Evolutionary conservation across 2,888 invertebrate genomes (phyloP).

Genomic region (Himalopsyche anomala): DNA sequence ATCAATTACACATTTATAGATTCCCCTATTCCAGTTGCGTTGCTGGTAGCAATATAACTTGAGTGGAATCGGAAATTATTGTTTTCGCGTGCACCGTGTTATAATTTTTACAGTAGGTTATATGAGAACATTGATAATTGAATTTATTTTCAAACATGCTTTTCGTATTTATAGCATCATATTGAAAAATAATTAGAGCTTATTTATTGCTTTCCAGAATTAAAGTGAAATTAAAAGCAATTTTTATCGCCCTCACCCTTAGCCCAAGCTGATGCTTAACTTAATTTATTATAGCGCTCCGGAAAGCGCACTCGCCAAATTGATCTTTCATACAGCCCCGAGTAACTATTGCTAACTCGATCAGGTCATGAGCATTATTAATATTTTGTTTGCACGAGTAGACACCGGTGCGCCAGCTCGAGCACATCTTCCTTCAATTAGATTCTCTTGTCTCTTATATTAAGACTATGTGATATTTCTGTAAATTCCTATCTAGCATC

Average conservation of each 20-base stretch:
- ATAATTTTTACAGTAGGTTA: too few relatives aligned
- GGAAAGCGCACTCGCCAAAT: conserved; percentile 10
- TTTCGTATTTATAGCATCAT: too few relatives aligned
- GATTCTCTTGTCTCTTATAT: conserved; percentile 4
- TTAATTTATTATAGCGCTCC: background rate
- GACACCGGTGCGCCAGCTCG: conserved; percentile 28
- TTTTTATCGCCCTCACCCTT: background rate
- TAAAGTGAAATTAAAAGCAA: conserved; percentile 15
- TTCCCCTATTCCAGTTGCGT: too few relatives aligned
- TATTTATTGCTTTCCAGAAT: background rate
- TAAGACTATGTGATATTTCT: background rate
- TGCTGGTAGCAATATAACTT: too few relatives aligned
- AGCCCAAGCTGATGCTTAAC: background rate
- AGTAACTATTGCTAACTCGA: conserved; percentile 45
- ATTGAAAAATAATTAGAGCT: background rate
- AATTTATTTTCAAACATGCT: too few relatives aligned
- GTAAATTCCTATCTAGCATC: too few relatives aligned
- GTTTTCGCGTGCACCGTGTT: too few relatives aligned
- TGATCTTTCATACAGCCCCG: background rate
- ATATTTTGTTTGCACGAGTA: conserved; percentile 43
- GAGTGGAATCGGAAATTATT: too few relatives aligned
- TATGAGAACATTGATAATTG: too few relatives aligned
- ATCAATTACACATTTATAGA: too few relatives aligned
- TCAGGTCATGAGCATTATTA: conserved; percentile 41
- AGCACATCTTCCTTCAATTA: conserved; percentile 6